These are phyloP conservation scores for Campylomormyrus tamandua DNA, from an alignment of 2,113 vertebrate genomes.

Conservation along the genomic window DNA sequence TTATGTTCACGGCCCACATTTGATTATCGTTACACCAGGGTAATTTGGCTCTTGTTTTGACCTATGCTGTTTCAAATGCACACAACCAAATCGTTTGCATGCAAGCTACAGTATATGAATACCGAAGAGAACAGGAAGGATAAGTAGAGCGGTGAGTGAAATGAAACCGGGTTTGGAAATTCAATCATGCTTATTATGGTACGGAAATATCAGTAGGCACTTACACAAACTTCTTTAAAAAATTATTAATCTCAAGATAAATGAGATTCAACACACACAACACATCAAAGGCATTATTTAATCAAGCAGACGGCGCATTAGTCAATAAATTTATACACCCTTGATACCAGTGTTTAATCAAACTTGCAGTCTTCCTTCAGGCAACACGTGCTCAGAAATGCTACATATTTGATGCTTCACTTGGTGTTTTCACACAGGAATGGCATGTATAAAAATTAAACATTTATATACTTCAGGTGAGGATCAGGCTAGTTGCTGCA, in stretches of 20 bases:
- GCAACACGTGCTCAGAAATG: not conserved
- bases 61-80: not conserved
- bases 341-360: slow-evolving; percentile 1
- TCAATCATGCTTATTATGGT: not conserved
- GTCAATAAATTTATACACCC: not conserved
- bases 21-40: not conserved
- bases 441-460: not conserved
- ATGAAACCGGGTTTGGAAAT: not conserved
- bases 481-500: not conserved
- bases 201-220: not conserved
- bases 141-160: not conserved
- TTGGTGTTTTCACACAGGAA: not conserved
- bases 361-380: slow-evolving; percentile 3
- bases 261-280: not conserved
- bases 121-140: not conserved
- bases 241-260: not conserved
- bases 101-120: not conserved
- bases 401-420: not conserved
- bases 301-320: not conserved
- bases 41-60: not conserved
- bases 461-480: not conserved
- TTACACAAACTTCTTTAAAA: not conserved
- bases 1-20: not conserved
- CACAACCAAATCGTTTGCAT: not conserved
- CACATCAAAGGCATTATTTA: not conserved